phyloP scores from a whole-genome alignment of 2,888 invertebrate species.

The Clepsis dumicolana region DNA sequence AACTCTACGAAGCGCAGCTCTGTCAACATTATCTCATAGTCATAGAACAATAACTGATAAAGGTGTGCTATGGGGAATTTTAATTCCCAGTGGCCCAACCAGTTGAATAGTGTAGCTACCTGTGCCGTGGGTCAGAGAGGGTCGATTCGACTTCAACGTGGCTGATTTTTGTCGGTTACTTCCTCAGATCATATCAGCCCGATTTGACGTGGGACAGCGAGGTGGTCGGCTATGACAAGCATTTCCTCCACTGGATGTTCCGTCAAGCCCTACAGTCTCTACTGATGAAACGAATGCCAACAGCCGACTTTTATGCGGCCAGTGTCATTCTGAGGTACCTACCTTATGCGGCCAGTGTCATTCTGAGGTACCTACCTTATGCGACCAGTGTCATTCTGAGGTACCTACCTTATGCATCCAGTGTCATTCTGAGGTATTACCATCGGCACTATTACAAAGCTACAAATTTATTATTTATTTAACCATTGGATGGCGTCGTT shows the following conservation, averaged over 20 bases:
- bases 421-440: conserved; percentile 34
- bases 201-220: conserved; percentile 70
- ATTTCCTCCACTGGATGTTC: conserved; percentile 77
- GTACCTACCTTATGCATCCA: conserved; percentile 48
- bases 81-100: too few species aligned
- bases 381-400: conserved; percentile 49
- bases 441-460: too few species aligned
- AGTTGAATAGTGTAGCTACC: too few species aligned
- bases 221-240: conserved; percentile 64
- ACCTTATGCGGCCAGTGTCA: conserved; percentile 50
- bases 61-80: too few species aligned
- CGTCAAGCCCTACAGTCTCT: conserved; percentile 69
- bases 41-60: too few species aligned
- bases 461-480: too few species aligned
- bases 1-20: too few species aligned
- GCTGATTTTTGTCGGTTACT: neutral
- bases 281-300: conserved; percentile 57
- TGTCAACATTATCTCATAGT: too few species aligned
- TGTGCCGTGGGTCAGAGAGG: too few species aligned
- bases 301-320: conserved; percentile 55
- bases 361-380: conserved; percentile 8
- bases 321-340: conserved; percentile 59
- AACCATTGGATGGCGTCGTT: too few species aligned
- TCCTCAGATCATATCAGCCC: conserved; percentile 70
- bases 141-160: too few species aligned